Evolutionary conservation across 2,113 vertebrate genomes (phyloP).

Genomic region (Hypomesus transpacificus): DNA sequence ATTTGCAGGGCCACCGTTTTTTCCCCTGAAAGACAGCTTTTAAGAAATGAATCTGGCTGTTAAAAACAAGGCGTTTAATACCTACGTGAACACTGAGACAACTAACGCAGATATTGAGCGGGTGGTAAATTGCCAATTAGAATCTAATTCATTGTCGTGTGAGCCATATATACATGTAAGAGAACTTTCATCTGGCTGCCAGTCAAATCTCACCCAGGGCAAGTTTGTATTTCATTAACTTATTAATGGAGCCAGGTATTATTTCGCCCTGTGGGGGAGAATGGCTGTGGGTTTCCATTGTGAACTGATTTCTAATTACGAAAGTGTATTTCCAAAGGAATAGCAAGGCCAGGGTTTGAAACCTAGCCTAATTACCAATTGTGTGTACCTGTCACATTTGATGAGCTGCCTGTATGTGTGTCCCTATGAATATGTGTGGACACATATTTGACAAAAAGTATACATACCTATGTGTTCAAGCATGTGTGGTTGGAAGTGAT

Average conservation of each 20-base stretch:
- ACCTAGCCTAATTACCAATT: slow-evolving; percentile 38
- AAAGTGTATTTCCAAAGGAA: slow-evolving; percentile 41
- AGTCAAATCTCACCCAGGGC: slow-evolving; percentile 61
- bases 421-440: not conserved
- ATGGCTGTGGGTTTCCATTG: slow-evolving; percentile 21
- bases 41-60: slow-evolving; percentile 59
- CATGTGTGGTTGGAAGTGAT: not conserved
- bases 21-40: slow-evolving; percentile 36
- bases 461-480: slow-evolving; percentile 1
- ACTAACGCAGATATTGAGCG: slow-evolving; percentile 46
- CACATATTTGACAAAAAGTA: not conserved
- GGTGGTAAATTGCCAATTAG: slow-evolving; percentile 66
- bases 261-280: slow-evolving; percentile 34
- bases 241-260: slow-evolving; percentile 61
- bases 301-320: slow-evolving; percentile 39
- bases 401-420: slow-evolving; percentile 16
- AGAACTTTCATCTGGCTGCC: slow-evolving; percentile 45
- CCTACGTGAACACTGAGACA: slow-evolving; percentile 37
- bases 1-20: slow-evolving; percentile 57
- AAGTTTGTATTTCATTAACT: slow-evolving; percentile 63
- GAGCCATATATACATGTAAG: slow-evolving; percentile 46
- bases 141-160: slow-evolving; percentile 45
- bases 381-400: slow-evolving; percentile 26
- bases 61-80: slow-evolving; percentile 49
- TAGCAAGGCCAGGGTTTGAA: slow-evolving; percentile 21